Conservation (phyloP, 2,797 vertebrate species). For the Leptodactylus fallax region DNA sequence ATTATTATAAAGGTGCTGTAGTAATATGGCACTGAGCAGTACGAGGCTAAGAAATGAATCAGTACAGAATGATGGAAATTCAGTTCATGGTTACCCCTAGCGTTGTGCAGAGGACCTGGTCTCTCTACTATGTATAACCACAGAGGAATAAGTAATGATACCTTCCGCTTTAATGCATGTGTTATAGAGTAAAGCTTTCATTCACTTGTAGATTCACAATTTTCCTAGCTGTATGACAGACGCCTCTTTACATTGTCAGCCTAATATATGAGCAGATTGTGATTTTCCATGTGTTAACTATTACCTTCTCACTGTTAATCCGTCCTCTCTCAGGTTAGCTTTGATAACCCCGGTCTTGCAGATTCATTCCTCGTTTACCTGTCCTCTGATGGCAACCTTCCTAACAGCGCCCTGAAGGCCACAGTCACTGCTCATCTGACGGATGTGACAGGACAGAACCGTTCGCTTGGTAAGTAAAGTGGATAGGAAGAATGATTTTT, state of each 20-base stretch:
- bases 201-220: background rate
- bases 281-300: background rate
- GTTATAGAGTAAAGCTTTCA: background rate
- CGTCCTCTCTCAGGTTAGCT: constrained; percentile 81
- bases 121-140: too few relatives aligned
- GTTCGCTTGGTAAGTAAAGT: constrained; percentile 84
- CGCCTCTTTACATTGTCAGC: background rate
- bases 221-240: background rate
- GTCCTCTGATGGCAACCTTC: constrained; percentile 81
- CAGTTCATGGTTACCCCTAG: too few relatives aligned
- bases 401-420: constrained; percentile 75
- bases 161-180: background rate
- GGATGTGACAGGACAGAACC: constrained; percentile 81
- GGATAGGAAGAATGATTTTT: background rate
- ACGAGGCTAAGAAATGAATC: too few relatives aligned
- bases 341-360: constrained; percentile 83
- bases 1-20: too few relatives aligned
- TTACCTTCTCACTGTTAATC: constrained; percentile 9
- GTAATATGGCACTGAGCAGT: too few relatives aligned
- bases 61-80: too few relatives aligned
- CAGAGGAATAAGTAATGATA: background rate
- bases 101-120: background rate
- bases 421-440: constrained; percentile 82
- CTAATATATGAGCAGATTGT: background rate
- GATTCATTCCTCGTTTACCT: constrained; percentile 88